These are phyloP conservation scores for Zelostemma sp. DNA, from an alignment of 1,140 invertebrate species.

Conservation along the genomic window DNA sequence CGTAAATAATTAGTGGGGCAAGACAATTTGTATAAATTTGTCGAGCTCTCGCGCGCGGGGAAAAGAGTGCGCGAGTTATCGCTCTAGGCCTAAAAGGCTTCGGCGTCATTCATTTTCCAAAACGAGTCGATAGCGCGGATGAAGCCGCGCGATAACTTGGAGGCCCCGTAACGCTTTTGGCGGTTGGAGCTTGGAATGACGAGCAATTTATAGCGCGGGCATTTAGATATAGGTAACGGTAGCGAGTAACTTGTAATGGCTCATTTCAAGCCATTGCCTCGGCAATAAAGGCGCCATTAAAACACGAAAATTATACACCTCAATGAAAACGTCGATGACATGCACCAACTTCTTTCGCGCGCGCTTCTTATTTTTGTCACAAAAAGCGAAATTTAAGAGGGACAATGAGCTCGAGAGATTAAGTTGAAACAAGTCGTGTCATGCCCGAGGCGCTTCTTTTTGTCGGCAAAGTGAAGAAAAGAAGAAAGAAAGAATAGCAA, in stretches of 20 bases:
- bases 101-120: slow-evolving; percentile 42
- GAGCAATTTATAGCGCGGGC: slow-evolving; percentile 46
- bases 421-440: too few species aligned
- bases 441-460: too few species aligned
- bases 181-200: slow-evolving; percentile 34
- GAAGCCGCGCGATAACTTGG: slow-evolving; percentile 42
- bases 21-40: slow-evolving; percentile 43
- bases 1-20: slow-evolving; percentile 6
- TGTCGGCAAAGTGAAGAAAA: too few species aligned
- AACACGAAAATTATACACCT: slow-evolving; percentile 44
- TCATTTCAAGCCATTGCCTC: slow-evolving; percentile 46
- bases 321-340: slow-evolving; percentile 34
- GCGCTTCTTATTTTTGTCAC: slow-evolving; percentile 29
- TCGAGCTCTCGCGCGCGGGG: slow-evolving; percentile 2
- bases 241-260: slow-evolving; percentile 49
- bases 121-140: slow-evolving; percentile 48
- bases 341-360: slow-evolving; percentile 15
- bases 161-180: slow-evolving; percentile 27
- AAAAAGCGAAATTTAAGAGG: not conserved
- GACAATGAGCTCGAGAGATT: too few species aligned
- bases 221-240: slow-evolving; percentile 50
- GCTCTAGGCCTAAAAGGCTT: slow-evolving; percentile 36
- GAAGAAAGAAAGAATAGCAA: too few species aligned
- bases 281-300: slow-evolving; percentile 49
- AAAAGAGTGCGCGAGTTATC: slow-evolving; percentile 20